phyloP scores from a whole-genome alignment of 2,888 invertebrate species.

The Mimas tiliae region DNA sequence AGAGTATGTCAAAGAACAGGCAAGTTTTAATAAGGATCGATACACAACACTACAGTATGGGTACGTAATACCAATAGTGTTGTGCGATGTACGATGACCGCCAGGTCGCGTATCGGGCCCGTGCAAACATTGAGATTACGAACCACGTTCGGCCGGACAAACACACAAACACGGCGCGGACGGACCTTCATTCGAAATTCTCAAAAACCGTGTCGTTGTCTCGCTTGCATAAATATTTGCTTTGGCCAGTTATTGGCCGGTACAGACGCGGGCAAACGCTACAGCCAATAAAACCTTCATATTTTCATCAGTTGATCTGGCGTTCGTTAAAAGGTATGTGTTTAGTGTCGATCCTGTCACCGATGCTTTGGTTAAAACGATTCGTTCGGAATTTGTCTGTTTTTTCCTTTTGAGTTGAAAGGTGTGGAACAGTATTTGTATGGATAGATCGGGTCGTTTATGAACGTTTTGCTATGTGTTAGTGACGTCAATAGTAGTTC shows the following conservation, averaged over 20 bases:
- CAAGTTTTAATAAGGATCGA: conserved; percentile 7
- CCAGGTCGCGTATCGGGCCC: conserved; percentile 42
- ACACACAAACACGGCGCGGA: conserved; percentile 63
- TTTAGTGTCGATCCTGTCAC: conserved; percentile 8
- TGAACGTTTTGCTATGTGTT: no score
- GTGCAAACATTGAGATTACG: conserved; percentile 60
- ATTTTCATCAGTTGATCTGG: conserved; percentile 7
- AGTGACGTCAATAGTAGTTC: no score
- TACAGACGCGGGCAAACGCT: conserved; percentile 48
- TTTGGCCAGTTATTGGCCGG: conserved; percentile 77
- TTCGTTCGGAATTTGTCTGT: not conserved
- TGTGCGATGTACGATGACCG: conserved; percentile 36
- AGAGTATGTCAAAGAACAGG: not conserved
- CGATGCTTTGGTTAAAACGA: not conserved
- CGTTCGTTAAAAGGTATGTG: conserved; percentile 13
- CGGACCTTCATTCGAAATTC: conserved; percentile 78
- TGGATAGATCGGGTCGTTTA: no score
- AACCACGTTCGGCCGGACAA: conserved; percentile 53
- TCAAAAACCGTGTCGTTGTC: conserved; percentile 81
- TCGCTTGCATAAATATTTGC: conserved; percentile 76
- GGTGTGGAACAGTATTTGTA: no score
- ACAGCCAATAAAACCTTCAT: conserved; percentile 19
- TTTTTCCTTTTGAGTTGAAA: no score
- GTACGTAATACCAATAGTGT: conserved; percentile 40
- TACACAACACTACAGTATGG: not conserved